Percentiles rank a stretch among this genome's conserved stretches.
Conservation (phyloP, 1,140 invertebrate genomes). For the Papilio polyxenes region DNA sequence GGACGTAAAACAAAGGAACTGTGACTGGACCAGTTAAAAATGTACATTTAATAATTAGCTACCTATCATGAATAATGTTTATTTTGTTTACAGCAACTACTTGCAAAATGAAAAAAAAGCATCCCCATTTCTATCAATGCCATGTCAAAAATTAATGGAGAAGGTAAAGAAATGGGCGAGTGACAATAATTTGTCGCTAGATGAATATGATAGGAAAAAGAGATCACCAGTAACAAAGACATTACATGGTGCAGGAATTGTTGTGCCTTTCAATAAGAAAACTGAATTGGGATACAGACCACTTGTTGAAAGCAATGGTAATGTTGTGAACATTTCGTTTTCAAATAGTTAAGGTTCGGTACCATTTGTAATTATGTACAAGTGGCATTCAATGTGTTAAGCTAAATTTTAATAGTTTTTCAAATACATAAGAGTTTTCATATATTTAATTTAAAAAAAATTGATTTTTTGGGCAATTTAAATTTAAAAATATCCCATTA, state of each 20-base stretch:
- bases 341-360: no score
- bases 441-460: no score
- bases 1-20: no score
- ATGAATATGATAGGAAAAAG: constrained; percentile 82
- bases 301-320: constrained; percentile 88
- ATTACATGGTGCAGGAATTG: constrained; percentile 93
- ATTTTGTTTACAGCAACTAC: constrained; percentile 80
- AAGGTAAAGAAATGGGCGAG: constrained; percentile 85
- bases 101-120: constrained; percentile 84
- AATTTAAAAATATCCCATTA: neutral
- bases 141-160: constrained; percentile 82
- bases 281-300: constrained; percentile 90
- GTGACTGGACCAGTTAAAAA: neutral
- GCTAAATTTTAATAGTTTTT: no score
- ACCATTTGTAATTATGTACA: no score
- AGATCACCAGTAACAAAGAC: constrained; percentile 87
- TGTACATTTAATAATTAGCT: neutral
- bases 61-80: neutral
- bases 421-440: no score
- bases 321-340: constrained; percentile 51
- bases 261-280: constrained; percentile 92
- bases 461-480: neutral
- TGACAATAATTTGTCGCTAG: constrained; percentile 83
- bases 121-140: constrained; percentile 85
- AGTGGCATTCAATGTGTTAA: no score